phyloP scores from a whole-genome alignment of 2,797 vertebrate genomes.

The Masticophis lateralis region DNA sequence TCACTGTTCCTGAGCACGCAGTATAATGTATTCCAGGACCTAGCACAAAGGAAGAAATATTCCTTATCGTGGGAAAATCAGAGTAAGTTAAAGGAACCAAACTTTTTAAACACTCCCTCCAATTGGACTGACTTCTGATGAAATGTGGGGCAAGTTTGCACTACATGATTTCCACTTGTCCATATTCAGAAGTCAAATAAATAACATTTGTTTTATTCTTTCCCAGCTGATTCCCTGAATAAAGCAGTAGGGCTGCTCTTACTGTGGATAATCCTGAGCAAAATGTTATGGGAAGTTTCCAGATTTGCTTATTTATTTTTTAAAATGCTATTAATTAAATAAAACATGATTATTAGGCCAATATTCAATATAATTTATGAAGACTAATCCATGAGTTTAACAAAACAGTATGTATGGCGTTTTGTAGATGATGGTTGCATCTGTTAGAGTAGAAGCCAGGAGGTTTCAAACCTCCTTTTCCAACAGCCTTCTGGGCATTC shows the following conservation, averaged over 20 bases:
- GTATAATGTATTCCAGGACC: conserved; percentile 94
- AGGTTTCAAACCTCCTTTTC: neutral
- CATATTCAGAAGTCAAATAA: neutral
- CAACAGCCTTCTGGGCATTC: neutral
- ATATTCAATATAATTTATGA: neutral
- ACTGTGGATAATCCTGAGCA: neutral
- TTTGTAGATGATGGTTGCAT: neutral
- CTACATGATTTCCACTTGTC: neutral
- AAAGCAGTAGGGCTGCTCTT: neutral
- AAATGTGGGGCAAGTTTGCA: neutral
- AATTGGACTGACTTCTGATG: neutral
- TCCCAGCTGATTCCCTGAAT: neutral
- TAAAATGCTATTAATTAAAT: neutral
- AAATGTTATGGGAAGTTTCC: neutral
- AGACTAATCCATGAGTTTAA: neutral
- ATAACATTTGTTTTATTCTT: neutral
- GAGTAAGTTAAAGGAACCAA: neutral
- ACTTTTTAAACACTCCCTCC: neutral
- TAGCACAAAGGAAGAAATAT: conserved; percentile 48
- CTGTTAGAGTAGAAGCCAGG: neutral
- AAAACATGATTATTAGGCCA: neutral
- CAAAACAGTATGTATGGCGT: neutral
- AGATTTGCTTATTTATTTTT: neutral
- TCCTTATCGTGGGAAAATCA: neutral
- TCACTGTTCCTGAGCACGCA: conserved; percentile 87